Conservation (phyloP, 2,113 vertebrate genomes). For the Cygnus buccinator region DNA sequence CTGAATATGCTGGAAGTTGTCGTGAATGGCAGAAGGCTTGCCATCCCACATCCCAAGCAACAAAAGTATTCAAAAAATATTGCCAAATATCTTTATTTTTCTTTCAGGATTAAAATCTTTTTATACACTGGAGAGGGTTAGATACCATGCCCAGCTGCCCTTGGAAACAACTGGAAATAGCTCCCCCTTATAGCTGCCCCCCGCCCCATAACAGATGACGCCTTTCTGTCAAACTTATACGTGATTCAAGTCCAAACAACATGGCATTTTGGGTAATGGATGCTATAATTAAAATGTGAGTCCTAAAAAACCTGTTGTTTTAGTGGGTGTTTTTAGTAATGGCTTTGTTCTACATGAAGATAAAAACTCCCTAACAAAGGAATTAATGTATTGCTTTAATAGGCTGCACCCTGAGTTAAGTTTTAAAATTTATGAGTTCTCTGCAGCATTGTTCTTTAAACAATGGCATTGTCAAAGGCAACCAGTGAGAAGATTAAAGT, state of each 20-base stretch:
- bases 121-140: not conserved
- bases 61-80: not conserved
- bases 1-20: not conserved
- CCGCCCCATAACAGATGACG: not conserved
- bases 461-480: constrained; percentile 80
- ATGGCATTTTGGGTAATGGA: constrained; percentile 63
- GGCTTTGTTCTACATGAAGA: constrained; percentile 74
- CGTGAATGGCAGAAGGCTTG: not conserved
- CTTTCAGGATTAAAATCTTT: not conserved
- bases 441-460: constrained; percentile 81
- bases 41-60: not conserved
- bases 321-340: constrained; percentile 69
- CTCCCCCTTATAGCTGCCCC: not conserved
- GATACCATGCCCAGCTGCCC: not conserved
- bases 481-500: constrained; percentile 79
- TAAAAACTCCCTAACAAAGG: constrained; percentile 76
- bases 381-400: constrained; percentile 77
- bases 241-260: constrained; percentile 57
- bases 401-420: constrained; percentile 74
- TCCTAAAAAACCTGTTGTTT: constrained; percentile 69
- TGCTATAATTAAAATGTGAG: constrained; percentile 67
- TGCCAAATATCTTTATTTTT: not conserved
- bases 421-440: constrained; percentile 80
- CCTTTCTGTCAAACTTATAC: constrained; percentile 45
- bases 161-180: not conserved